Base-by-base conservation (phyloP, 2,113 vertebrate species). In the Sclerurus mexicanus region DNA sequence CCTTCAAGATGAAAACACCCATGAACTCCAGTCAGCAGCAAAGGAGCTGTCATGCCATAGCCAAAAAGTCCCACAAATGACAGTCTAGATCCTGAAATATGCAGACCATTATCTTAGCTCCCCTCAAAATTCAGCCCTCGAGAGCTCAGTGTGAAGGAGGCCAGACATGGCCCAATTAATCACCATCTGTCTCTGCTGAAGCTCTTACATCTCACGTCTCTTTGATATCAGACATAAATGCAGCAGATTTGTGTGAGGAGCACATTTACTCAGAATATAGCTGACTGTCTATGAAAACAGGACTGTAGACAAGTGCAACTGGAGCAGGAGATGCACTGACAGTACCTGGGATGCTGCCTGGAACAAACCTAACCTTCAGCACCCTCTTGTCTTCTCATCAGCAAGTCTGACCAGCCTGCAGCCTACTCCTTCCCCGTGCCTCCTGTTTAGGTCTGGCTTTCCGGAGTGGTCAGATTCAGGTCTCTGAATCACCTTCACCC, bases 11-110 rank as follows among this genome's bases (percentile, higher is more conserved):
- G 24, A 56, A 64, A 86, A 59, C 62, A 83, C 53, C 33, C 42
- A 3, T 7, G 37, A 90, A 73, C 46, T 59, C 72, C 35, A n/a
- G 6, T 6, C 56, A 67, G 75, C 23, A 76, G n/a, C 37, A 58
- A 71, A 67, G 75, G 33, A 75, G 87, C 35, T 40, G 17, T 10
- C 67, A 58, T 10, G 31, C 62, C 49, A 71, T 3, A 77, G 78
- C 73, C 37, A 14, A 14, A 14, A 87, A 87, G 58, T 75, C 40
- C 74, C 52, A 82, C 47, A 84, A 62, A 68, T 22, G 85, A 77
- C 77, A 69, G 55, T n/a, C n/a, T n/a, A 95, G 85, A 68, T 82
- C 87, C n/a, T 78, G 80, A 94, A 93, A 90, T 49, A 87, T 12
- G 3, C 39, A 81, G 35, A 72, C 87, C 39, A 40, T 95, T 85